Evolutionary conservation across 2,113 vertebrate genomes (phyloP).

Genomic region (Callipepla californica): DNA sequence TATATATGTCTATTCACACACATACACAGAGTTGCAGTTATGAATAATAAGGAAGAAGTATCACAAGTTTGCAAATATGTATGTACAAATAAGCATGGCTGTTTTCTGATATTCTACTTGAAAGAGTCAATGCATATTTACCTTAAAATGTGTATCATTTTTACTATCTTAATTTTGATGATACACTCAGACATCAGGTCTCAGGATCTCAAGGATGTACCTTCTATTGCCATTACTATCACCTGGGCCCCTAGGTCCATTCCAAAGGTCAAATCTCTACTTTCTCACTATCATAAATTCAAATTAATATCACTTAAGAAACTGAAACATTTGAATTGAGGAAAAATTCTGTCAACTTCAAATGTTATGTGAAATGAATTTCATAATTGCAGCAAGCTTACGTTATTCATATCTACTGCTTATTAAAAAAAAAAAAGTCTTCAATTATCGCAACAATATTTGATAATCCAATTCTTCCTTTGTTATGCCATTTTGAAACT

Average conservation of each 20-base stretch:
- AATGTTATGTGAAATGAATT: too few species aligned
- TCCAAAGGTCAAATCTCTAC: background rate
- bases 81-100: accelerated
- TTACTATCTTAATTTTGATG: background rate
- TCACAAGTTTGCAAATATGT: background rate
- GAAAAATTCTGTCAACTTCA: background rate
- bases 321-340: background rate
- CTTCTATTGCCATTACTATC: background rate
- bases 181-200: background rate
- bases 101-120: background rate
- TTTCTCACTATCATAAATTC: background rate
- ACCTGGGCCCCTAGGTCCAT: background rate
- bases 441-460: background rate
- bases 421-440: too few species aligned
- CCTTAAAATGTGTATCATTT: background rate
- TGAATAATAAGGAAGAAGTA: background rate
- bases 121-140: background rate
- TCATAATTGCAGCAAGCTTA: too few species aligned
- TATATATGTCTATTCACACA: background rate
- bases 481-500: background rate
- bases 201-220: background rate
- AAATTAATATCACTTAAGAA: background rate
- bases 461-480: background rate
- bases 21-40: background rate
- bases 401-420: too few species aligned